These are phyloP conservation scores for Tylochromis polylepis DNA, from an alignment of 2,113 vertebrate species.

Conservation along the genomic window DNA sequence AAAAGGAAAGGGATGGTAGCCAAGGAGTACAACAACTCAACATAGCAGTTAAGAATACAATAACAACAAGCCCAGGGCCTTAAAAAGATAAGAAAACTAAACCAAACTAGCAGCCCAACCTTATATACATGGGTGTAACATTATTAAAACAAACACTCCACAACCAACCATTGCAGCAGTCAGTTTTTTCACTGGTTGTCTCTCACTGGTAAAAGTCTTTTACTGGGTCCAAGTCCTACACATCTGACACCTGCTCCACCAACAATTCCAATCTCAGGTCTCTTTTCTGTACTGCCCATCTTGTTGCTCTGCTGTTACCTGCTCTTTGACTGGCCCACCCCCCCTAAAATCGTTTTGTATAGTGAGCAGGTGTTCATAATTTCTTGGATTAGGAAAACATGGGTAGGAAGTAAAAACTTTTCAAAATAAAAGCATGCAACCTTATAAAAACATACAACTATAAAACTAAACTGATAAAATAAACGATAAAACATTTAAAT, in stretches of 20 bases:
- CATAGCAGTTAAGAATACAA: not conserved
- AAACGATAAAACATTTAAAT: not conserved
- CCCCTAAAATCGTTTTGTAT: not conserved
- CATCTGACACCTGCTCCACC: not conserved
- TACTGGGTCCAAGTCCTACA: not conserved
- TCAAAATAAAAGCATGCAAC: not conserved
- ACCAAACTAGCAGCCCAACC: not conserved
- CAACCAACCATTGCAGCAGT: not conserved
- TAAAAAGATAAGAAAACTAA: not conserved
- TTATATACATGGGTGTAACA: not conserved
- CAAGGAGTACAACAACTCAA: not conserved
- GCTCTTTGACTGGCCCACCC: not conserved
- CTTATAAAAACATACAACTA: rapidly evolving
- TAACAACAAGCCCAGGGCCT: not conserved
- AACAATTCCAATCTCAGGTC: not conserved
- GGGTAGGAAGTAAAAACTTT: not conserved
- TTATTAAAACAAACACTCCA: not conserved
- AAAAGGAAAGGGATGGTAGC: not conserved
- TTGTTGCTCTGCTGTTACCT: not conserved
- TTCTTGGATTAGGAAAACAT: not conserved
- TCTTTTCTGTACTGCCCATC: not conserved
- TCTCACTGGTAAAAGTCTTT: not conserved
- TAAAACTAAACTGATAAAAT: not conserved
- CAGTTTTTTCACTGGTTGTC: not conserved
- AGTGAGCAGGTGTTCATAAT: not conserved